Base-by-base conservation (phyloP, 1,140 invertebrate species). In the Bombus ignitus region DNA sequence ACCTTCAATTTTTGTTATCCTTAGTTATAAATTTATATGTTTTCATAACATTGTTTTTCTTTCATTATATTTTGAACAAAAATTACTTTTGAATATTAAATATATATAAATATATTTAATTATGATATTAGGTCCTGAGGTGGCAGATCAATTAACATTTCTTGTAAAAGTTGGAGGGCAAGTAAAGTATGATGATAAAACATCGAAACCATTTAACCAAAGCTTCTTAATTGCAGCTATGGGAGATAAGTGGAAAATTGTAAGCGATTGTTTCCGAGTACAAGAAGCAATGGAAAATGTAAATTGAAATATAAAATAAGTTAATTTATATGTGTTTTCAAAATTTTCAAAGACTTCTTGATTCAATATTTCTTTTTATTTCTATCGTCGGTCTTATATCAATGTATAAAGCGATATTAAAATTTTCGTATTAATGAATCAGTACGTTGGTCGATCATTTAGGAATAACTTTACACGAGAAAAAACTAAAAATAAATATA, bases 241-340 rank as follows among this genome's bases (percentile, higher is more conserved):
- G 89, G 97, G 96, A 37, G 97, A 98, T 83, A 98, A 98, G 93
- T 98, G 98, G 98, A 98, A 98, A 95, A 98, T 98, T 85, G 97
- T 97, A 39, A 98, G 97, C 71, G 98, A 98, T 92, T 97, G 96
- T 88, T 98, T 97, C 91, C 96, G 98, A 92, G 95, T 97, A 89
- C 97, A 98, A 96, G 97, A 97, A 90, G 57, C 89, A n/a, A 57
- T 91, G 65, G 91, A 93, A 22, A 88, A 59, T 74, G 66, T 89
- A 80, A 91, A 28, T 73, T 87, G 75, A 39, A 39, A 74, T 59
- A 72, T 39, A 74, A 62, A 47, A 72, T 77, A 83, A 73, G 59
- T 76, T 35, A 39, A 37, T 65, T n/a, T 47, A 53, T 15, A 47
- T 53, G 10, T 66, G 10, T 66, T 80, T 65, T 22, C 28, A 74